phyloP scores from a whole-genome alignment of 1,140 invertebrate species.

The Anastrepha ludens region DNA sequence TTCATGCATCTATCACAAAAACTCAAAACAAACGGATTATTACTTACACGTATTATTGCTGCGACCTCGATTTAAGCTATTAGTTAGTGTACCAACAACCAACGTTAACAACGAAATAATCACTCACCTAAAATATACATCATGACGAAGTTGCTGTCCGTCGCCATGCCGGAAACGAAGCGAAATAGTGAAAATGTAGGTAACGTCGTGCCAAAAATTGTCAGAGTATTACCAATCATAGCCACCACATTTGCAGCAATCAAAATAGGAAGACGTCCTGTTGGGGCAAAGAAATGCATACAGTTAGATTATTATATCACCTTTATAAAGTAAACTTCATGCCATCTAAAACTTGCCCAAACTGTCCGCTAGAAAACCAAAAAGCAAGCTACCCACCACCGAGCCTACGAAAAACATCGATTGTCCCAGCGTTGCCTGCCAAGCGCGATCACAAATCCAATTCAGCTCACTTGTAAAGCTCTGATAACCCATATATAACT shows the following conservation, averaged over 20 bases:
- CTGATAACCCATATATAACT: slow-evolving; percentile 67
- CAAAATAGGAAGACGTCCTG: slow-evolving; percentile 58
- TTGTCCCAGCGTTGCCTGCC: slow-evolving; percentile 76
- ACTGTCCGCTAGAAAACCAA: slow-evolving; percentile 76
- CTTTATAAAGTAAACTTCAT: too few species aligned
- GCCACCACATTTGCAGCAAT: slow-evolving; percentile 74
- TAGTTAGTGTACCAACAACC: too few species aligned
- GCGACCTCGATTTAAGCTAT: too few species aligned
- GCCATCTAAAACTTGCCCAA: slow-evolving; percentile 58
- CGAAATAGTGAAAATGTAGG: slow-evolving; percentile 74
- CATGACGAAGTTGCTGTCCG: slow-evolving; percentile 77
- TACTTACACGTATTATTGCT: too few species aligned
- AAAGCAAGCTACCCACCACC: slow-evolving; percentile 75
- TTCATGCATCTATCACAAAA: too few species aligned
- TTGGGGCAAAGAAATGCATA: not conserved
- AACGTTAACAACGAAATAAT: too few species aligned
- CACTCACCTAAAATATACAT: slow-evolving; percentile 77
- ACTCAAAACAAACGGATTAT: too few species aligned
- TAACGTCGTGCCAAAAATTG: slow-evolving; percentile 73
- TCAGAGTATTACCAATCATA: slow-evolving; percentile 75
- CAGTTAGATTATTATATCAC: too few species aligned
- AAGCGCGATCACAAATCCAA: slow-evolving; percentile 77
- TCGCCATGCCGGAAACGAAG: slow-evolving; percentile 76
- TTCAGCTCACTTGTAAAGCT: slow-evolving; percentile 72
- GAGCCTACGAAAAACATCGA: slow-evolving; percentile 77